Percentiles rank a stretch among this genome's conserved stretches.
Evolutionary conservation across 2,797 vertebrate species (phyloP).

Genomic region (Varecia variegata): DNA sequence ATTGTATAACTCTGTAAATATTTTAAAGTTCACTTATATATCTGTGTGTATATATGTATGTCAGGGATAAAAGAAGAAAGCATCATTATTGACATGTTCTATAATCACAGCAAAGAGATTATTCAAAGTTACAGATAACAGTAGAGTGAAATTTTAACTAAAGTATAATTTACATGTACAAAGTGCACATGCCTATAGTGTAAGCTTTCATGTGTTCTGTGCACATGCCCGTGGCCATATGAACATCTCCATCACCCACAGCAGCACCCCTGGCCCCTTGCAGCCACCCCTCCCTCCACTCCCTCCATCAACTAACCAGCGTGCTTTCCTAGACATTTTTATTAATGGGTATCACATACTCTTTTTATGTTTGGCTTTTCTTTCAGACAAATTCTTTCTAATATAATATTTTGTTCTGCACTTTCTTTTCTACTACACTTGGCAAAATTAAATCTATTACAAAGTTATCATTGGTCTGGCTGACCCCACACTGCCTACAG

Average conservation of each 20-base stretch:
- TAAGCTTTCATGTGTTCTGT: neutral
- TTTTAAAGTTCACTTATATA: neutral
- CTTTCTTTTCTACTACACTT: neutral
- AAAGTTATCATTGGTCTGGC: neutral
- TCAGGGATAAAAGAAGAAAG: neutral
- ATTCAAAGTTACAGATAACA: neutral
- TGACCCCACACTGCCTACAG: neutral
- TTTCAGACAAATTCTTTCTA: neutral
- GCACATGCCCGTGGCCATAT: too few species aligned
- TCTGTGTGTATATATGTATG: neutral
- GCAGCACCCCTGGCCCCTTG: neutral
- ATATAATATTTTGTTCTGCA: neutral
- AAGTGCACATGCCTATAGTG: neutral
- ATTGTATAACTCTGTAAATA: neutral
- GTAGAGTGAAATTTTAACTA: neutral
- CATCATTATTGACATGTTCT: neutral
- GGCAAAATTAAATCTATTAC: neutral
- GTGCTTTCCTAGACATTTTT: neutral
- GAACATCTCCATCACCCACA: too few species aligned
- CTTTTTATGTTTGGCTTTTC: neutral
- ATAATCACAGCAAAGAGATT: neutral
- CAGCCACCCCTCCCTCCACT: too few species aligned
- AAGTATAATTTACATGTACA: neutral
- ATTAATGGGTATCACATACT: neutral
- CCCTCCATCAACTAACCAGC: rapidly evolving